phyloP scores from a whole-genome alignment of 2,888 invertebrate species.

The Platycheirus albimanus region DNA sequence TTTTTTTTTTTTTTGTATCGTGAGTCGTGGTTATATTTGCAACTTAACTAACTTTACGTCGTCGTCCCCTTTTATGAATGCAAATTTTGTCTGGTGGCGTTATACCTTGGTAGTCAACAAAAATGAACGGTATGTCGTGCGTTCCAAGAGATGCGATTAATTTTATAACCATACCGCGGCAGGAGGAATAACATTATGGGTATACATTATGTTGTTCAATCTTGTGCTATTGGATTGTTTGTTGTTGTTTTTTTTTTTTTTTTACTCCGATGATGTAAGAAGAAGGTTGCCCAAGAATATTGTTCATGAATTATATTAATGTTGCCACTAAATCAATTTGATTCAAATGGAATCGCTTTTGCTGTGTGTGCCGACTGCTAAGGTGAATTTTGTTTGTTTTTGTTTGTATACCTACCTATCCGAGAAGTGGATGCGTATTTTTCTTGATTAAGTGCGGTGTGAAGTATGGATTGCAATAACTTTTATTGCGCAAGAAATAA shows the following conservation, averaged over 20 bases:
- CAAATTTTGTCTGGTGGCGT: slow-evolving; percentile 29
- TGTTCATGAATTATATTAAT: slow-evolving; percentile 50
- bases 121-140: slow-evolving; percentile 31
- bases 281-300: slow-evolving; percentile 35
- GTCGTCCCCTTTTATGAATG: slow-evolving; percentile 45
- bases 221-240: background rate
- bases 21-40: background rate
- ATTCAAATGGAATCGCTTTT: slow-evolving; percentile 26
- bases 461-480: background rate
- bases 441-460: background rate
- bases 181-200: slow-evolving; percentile 44
- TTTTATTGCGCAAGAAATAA: background rate
- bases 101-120: background rate
- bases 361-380: no score
- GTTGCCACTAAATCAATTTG: slow-evolving; percentile 36
- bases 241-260: background rate
- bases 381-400: no score
- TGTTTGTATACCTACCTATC: no score
- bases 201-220: slow-evolving; percentile 26
- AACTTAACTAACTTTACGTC: no score
- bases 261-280: slow-evolving; percentile 62
- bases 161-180: slow-evolving; percentile 45
- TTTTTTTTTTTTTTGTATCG: background rate
- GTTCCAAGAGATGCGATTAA: slow-evolving; percentile 55
- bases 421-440: slow-evolving; percentile 40